Base-by-base conservation (phyloP, 2,113 vertebrate species). In the Calypte anna region DNA sequence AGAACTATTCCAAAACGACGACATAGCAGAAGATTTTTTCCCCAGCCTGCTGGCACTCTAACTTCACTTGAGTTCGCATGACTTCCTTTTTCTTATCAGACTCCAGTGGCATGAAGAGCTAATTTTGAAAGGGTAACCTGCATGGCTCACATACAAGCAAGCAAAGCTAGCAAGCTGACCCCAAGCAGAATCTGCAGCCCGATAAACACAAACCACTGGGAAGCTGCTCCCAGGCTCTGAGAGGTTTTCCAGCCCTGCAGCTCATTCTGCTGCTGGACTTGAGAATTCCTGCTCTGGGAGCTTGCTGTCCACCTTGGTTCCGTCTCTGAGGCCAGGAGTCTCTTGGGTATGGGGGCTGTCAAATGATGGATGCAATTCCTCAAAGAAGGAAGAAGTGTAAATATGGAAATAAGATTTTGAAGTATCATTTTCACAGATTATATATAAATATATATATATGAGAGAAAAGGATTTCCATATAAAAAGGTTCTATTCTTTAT, bases 81-180 rank as follows among this genome's bases (percentile, higher is more conserved):
- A 97, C 92, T 92, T 97, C 94, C 95, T 96, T 94, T 96, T 96
- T 97, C 96, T 97, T 94, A 96, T 67, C 93, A 96, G 97, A 98
- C 98, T 98, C 95, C 97, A 98, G 97, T 93, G 97, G 98, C 98
- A 99, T 99, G 99, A 99, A 97, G 98, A 98, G 97, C 98, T 98
- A 96, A 96, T 97, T 97, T 97, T 95, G 94, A 97, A 98, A 98
- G 97, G 98, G 98, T 98, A 97, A 98, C 97, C 98, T 98, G 99
- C 99, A 99, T 99, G 99, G 98, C 98, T 97, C 97, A 98, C 97
- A 97, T 98, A 95, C 90, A 90, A 96, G 36, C 96, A 91, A 96
- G 94, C 83, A 94, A 97, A 97, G 93, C 97, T 98, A 96, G 87
- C 97, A 95, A 98, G 96, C 96, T 96, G 95, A 95, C 93, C 97